These are phyloP conservation scores for Drosophila neotestacea DNA, from an alignment of 2,888 invertebrate genomes.

Conservation along the genomic window DNA sequence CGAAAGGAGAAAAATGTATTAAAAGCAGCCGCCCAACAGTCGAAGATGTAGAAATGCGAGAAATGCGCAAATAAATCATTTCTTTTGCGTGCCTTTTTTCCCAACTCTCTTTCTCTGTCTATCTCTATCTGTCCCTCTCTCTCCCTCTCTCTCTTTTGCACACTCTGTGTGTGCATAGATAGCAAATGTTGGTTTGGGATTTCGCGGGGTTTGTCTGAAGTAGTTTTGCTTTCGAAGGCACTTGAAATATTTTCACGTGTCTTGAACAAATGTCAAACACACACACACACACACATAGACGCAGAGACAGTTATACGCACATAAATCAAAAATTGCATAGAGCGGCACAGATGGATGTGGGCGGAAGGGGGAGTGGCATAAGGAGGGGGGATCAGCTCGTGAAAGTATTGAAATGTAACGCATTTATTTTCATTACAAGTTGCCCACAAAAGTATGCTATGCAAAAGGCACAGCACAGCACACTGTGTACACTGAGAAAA, in stretches of 20 bases:
- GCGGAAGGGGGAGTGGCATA: not conserved
- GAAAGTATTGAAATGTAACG: constrained; percentile 82
- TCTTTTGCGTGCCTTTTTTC: constrained; percentile 74
- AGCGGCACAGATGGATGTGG: constrained; percentile 21
- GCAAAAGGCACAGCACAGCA: constrained; percentile 43
- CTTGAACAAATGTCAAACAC: constrained; percentile 81
- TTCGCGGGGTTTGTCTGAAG: constrained; percentile 56
- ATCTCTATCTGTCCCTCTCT: not conserved
- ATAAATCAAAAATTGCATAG: constrained; percentile 77
- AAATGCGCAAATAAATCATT: constrained; percentile 83
- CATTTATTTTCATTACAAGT: constrained; percentile 79
- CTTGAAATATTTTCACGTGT: constrained; percentile 84
- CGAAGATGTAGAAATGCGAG: constrained; percentile 71
- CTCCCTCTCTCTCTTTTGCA: not conserved
- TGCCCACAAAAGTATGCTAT: constrained; percentile 74
- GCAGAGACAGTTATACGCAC: constrained; percentile 34
- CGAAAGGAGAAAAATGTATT: constrained; percentile 79
- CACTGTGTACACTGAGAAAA: not conserved
- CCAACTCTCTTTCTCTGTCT: constrained; percentile 8
- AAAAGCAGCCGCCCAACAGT: constrained; percentile 72
- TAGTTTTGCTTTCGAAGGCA: constrained; percentile 66
- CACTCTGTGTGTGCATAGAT: constrained; percentile 44
- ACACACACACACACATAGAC: constrained; percentile 32
- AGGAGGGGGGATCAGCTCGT: constrained; percentile 25
- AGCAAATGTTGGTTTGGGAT: constrained; percentile 29